These are phyloP conservation scores for Tipula unca DNA, from an alignment of 2,888 invertebrate species.

Conservation along the genomic window DNA sequence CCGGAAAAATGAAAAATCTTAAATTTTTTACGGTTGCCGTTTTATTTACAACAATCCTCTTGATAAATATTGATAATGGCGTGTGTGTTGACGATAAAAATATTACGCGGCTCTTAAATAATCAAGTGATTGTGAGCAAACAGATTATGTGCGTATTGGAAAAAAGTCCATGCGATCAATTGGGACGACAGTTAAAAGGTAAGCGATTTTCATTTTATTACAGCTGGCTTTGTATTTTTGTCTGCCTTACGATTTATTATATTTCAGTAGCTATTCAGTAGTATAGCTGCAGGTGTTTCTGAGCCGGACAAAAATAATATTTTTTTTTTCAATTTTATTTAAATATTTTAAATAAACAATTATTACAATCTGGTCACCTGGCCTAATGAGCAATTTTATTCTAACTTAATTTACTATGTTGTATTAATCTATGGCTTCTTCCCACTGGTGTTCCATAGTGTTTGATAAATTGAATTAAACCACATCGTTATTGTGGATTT, in stretches of 20 bases:
- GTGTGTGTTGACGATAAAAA: conserved; percentile 33
- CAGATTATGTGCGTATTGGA: conserved; percentile 52
- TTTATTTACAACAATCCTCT: background rate
- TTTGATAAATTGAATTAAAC: too few relatives aligned
- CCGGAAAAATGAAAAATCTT: background rate
- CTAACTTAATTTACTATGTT: too few relatives aligned
- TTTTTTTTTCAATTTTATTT: too few relatives aligned
- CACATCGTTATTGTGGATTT: too few relatives aligned
- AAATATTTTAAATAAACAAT: too few relatives aligned
- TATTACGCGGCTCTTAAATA: conserved; percentile 36
- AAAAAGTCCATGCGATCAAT: conserved; percentile 49
- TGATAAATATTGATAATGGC: background rate
- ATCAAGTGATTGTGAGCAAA: conserved; percentile 40
- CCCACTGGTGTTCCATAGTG: too few relatives aligned
- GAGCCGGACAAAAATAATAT: too few relatives aligned
- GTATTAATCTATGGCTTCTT: too few relatives aligned
- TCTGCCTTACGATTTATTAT: background rate
- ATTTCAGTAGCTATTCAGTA: background rate
- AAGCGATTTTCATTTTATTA: conserved; percentile 26
- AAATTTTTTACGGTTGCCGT: background rate
- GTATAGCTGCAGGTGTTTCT: background rate
- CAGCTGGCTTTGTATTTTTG: conserved; percentile 21
- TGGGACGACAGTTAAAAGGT: conserved; percentile 55
- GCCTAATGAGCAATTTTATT: too few relatives aligned
- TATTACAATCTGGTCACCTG: too few relatives aligned